phyloP scores from a whole-genome alignment of 2,888 invertebrate species.

The Brachyptera risi region DNA sequence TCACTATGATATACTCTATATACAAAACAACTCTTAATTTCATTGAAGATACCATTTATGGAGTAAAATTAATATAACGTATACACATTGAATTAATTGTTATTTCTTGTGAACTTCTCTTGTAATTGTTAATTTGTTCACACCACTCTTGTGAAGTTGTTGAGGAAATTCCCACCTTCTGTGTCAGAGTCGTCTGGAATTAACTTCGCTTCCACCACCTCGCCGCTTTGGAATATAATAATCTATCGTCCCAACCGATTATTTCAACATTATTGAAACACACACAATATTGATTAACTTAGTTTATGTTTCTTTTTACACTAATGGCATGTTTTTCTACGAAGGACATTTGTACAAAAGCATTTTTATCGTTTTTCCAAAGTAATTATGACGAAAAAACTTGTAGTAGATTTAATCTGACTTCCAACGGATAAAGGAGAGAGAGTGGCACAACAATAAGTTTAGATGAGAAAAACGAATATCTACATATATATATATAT shows the following conservation, averaged over 20 bases:
- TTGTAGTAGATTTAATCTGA: slow-evolving; percentile 16
- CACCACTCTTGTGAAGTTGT: background rate
- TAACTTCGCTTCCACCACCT: background rate
- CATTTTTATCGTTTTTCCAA: slow-evolving; percentile 20
- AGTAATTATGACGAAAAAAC: slow-evolving; percentile 19
- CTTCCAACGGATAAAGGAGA: slow-evolving; percentile 20
- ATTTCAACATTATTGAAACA: background rate
- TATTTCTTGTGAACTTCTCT: background rate
- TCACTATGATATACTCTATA: no score
- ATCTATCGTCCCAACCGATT: background rate
- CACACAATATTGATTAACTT: slow-evolving; percentile 14
- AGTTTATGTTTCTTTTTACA: slow-evolving; percentile 8
- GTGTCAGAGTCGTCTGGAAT: background rate
- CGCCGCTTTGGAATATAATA: background rate
- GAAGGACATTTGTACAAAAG: slow-evolving; percentile 22
- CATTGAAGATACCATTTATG: no score
- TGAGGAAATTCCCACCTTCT: background rate
- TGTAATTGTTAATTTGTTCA: background rate
- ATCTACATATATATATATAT: no score
- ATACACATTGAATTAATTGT: no score
- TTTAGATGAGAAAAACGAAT: background rate
- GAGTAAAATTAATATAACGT: no score
- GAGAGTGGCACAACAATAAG: slow-evolving; percentile 7
- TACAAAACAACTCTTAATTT: no score
- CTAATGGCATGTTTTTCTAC: slow-evolving; percentile 22